Percentiles rank a stretch among this genome's conserved stretches.
phyloP scores from a whole-genome alignment of 2,113 vertebrate genomes.

The Caretta caretta region DNA sequence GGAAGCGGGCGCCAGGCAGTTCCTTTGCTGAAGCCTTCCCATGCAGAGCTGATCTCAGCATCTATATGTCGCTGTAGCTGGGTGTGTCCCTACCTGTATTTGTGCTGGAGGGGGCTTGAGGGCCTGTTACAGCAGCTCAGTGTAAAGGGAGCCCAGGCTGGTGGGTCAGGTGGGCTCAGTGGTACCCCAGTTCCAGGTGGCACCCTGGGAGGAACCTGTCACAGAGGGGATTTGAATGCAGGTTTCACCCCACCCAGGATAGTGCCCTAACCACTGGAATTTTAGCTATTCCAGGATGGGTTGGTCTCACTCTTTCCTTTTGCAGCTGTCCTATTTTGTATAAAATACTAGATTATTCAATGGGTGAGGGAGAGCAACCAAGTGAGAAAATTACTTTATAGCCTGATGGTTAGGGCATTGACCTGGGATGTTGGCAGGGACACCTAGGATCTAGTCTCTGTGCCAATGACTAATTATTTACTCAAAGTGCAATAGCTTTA shows the following conservation, averaged over 20 bases:
- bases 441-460: neutral
- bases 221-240: neutral
- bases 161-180: no score
- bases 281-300: neutral
- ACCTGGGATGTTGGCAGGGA: neutral
- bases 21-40: no score
- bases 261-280: neutral
- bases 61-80: no score
- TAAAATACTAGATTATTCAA: neutral
- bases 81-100: no score
- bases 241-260: neutral
- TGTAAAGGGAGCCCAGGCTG: no score
- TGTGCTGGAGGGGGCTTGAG: no score
- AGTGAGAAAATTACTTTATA: neutral
- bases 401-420: neutral
- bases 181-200: no score
- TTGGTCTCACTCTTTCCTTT: neutral
- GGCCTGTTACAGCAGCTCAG: no score
- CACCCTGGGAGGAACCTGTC: no score
- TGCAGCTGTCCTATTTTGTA: neutral
- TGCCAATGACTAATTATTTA: neutral
- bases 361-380: neutral
- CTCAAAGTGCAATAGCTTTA: neutral
- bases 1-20: no score
- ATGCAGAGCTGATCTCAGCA: no score